These are phyloP conservation scores for Microcebus griseorufus DNA, from an alignment of 2,113 vertebrate genomes.

Conservation along the genomic window DNA sequence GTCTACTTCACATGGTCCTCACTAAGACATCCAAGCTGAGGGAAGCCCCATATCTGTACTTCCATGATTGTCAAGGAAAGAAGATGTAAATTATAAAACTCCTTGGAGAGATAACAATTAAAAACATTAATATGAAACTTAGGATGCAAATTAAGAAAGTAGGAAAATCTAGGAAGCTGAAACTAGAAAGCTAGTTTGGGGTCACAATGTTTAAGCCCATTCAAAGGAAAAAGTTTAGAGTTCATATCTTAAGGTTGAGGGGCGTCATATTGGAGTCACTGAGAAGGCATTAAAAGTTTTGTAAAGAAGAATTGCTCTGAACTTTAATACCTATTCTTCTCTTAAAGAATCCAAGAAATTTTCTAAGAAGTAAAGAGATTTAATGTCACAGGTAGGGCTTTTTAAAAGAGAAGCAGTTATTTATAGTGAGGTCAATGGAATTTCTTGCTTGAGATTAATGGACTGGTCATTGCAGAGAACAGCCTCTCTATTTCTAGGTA, in stretches of 20 bases:
- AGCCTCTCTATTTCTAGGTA: constrained; percentile 48
- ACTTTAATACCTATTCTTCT: background rate
- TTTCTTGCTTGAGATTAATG: constrained; percentile 59
- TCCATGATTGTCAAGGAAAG: background rate
- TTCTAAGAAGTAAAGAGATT: background rate
- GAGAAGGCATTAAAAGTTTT: background rate
- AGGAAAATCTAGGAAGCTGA: background rate
- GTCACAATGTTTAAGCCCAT: background rate
- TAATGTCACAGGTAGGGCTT: background rate
- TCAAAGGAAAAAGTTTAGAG: background rate
- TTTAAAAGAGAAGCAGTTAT: constrained; percentile 26
- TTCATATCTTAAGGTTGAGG: background rate
- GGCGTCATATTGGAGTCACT: background rate
- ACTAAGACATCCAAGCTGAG: background rate
- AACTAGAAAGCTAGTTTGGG: background rate
- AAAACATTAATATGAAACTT: background rate
- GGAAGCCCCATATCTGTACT: background rate
- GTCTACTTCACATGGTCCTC: background rate
- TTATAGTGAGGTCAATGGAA: constrained; percentile 32
- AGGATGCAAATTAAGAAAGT: background rate
- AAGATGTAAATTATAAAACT: background rate
- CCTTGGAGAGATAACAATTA: background rate
- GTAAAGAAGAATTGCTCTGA: background rate
- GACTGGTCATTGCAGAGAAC: constrained; percentile 45
- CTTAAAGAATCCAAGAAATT: background rate